Percentiles rank a stretch among this genome's conserved stretches.
Evolutionary conservation across 2,797 vertebrate genomes (phyloP).

Genomic region (Myotis planiceps): DNA sequence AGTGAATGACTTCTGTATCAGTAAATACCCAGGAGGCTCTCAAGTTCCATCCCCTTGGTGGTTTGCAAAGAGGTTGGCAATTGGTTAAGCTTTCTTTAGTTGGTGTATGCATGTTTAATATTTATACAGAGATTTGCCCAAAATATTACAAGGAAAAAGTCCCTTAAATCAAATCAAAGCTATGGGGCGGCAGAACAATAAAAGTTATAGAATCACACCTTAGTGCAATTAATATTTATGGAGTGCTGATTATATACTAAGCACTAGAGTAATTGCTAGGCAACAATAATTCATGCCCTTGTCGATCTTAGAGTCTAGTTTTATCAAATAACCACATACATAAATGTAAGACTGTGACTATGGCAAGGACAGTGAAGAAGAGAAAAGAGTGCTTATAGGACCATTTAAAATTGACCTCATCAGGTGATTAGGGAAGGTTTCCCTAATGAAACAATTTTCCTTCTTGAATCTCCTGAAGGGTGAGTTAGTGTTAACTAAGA

Average conservation of each 20-base stretch:
- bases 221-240: neutral
- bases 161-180: neutral
- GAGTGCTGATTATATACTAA: neutral
- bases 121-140: neutral
- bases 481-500: neutral
- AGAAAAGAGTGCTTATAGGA: neutral
- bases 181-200: neutral
- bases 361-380: neutral
- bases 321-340: neutral
- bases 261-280: neutral
- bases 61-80: neutral
- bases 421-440: neutral
- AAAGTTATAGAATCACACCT: neutral
- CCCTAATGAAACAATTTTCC: neutral
- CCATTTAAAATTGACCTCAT: neutral
- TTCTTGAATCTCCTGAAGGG: neutral
- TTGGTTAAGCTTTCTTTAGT: conserved; percentile 6
- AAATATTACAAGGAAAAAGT: neutral
- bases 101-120: neutral
- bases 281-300: neutral
- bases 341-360: neutral
- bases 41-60: neutral
- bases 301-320: neutral
- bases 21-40: neutral
- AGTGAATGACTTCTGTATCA: neutral